phyloP scores from a whole-genome alignment of 2,797 vertebrate genomes.

The Gambusia yucatana region DNA sequence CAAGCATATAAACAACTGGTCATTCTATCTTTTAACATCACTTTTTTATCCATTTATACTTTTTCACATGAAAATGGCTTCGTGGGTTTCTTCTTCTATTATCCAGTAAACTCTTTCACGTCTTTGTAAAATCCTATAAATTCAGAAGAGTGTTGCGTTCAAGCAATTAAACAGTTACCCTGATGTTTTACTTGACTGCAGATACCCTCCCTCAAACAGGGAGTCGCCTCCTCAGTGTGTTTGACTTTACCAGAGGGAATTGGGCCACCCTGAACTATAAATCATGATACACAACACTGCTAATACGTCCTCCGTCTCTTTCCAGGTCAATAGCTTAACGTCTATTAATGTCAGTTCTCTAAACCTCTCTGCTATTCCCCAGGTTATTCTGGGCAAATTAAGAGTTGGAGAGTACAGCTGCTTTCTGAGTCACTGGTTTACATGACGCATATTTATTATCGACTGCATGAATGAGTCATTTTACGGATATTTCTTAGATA shows the following conservation, averaged over 20 bases:
- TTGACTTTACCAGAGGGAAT: constrained; percentile 26
- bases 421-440: constrained; percentile 42
- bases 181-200: background rate
- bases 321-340: constrained; percentile 60
- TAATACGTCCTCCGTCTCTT: constrained; percentile 52
- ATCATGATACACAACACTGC: constrained; percentile 36
- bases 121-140: background rate
- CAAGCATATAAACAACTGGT: constrained; percentile 59
- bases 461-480: constrained; percentile 7
- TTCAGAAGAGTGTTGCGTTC: background rate
- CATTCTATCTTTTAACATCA: constrained; percentile 40
- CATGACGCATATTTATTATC: constrained; percentile 47
- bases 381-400: constrained; percentile 59
- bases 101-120: background rate
- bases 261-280: constrained; percentile 46
- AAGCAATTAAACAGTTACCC: background rate
- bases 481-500: background rate
- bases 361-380: constrained; percentile 36
- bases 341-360: constrained; percentile 50
- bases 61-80: background rate
- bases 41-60: constrained; percentile 19
- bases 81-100: background rate
- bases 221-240: constrained; percentile 20
- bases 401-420: constrained; percentile 34
- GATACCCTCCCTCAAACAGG: constrained; percentile 14